Percentiles rank a stretch among this genome's conserved stretches.
phyloP scores from a whole-genome alignment of 64 coral and sea anemone genomes.

The Stichodactyla mertensii region DNA sequence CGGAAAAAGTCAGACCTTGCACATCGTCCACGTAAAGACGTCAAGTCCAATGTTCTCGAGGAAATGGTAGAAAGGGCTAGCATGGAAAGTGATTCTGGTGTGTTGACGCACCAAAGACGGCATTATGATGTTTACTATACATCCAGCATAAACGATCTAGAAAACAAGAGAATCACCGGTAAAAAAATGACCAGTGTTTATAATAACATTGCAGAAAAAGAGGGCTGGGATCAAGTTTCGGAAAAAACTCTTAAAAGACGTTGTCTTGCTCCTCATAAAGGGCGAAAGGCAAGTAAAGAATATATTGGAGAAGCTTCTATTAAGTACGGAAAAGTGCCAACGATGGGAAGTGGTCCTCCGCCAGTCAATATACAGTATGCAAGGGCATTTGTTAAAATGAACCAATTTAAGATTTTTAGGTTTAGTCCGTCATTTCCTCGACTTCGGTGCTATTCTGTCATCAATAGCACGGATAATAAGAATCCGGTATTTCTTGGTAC shows the following conservation, averaged over 20 bases:
- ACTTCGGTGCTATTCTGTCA: slow-evolving; percentile 29
- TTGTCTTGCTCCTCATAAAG: slow-evolving; percentile 35
- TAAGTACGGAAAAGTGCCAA: slow-evolving; percentile 50
- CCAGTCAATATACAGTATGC: slow-evolving; percentile 41
- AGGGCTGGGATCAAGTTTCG: slow-evolving; percentile 17
- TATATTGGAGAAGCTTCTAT: slow-evolving; percentile 36
- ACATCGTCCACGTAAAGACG: slow-evolving; percentile 27
- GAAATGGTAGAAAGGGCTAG: slow-evolving; percentile 12
- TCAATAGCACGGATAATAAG: no score
- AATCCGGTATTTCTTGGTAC: no score
- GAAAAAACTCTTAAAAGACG: slow-evolving; percentile 35
- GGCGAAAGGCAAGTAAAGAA: slow-evolving; percentile 27
- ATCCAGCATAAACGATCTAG: neutral
- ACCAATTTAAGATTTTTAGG: slow-evolving; percentile 31
- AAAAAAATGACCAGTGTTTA: neutral
- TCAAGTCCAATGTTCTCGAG: slow-evolving; percentile 9
- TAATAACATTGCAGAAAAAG: slow-evolving; percentile 25
- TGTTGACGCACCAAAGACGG: slow-evolving; percentile 24
- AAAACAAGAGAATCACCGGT: neutral
- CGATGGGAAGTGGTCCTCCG: slow-evolving; percentile 24
- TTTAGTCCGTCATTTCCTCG: slow-evolving; percentile 11
- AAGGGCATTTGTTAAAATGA: slow-evolving; percentile 43
- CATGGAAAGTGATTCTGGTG: slow-evolving; percentile 16
- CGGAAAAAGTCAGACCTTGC: neutral
- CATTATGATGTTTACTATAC: slow-evolving; percentile 6